Evolutionary conservation across 2,888 invertebrate genomes (phyloP).

Genomic region (Leptopterna dolabrata): DNA sequence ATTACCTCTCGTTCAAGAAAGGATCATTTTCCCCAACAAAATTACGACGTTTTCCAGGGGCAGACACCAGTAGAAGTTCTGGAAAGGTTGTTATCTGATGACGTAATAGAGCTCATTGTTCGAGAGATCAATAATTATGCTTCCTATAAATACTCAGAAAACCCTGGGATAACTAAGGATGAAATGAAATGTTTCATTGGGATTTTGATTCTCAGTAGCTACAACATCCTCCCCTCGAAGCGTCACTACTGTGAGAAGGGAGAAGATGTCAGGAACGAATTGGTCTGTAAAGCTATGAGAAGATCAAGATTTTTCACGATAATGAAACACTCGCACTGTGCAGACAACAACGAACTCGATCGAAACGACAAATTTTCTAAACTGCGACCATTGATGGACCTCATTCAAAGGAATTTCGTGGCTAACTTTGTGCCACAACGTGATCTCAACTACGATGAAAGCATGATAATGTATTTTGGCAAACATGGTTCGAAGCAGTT

Average conservation of each 20-base stretch:
- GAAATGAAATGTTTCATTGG: slow-evolving; percentile 11
- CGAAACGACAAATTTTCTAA: not conserved
- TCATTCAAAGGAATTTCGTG: not conserved
- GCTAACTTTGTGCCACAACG: not conserved
- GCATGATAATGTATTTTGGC: not conserved
- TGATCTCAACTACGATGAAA: slow-evolving; percentile 9
- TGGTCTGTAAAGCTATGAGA: slow-evolving; percentile 1
- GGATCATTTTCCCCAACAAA: not conserved
- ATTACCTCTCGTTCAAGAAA: not conserved
- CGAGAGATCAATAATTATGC: not conserved
- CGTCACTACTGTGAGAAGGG: not conserved
- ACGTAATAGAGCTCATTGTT: not conserved
- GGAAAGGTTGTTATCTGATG: not conserved
- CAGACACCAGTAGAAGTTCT: not conserved
- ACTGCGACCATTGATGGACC: not conserved
- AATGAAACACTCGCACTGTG: not conserved
- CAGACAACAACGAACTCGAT: not conserved
- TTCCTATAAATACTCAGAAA: not conserved
- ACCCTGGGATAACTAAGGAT: not conserved
- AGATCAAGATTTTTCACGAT: not conserved
- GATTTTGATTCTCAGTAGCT: too few relatives aligned
- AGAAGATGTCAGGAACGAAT: not conserved
- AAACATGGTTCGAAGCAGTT: not conserved
- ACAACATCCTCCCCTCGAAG: not conserved
- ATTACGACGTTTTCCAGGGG: not conserved